phyloP scores from a whole-genome alignment of 2,797 vertebrate genomes.

The Zenarchopterus dispar region DNA sequence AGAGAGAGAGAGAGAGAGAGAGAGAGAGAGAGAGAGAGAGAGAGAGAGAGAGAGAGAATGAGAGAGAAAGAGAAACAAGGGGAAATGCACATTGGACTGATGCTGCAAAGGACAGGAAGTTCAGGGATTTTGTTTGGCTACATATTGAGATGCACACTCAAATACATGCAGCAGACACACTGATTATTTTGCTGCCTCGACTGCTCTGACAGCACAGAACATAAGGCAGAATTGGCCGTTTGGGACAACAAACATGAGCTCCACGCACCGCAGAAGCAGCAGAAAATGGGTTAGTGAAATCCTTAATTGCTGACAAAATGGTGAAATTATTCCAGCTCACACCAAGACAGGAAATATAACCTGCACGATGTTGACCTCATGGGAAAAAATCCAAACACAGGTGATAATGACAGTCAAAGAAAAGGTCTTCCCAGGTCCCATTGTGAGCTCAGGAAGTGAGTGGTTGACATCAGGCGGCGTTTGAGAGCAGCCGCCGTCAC shows the following conservation, averaged over 20 bases:
- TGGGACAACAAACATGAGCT: constrained; percentile 69
- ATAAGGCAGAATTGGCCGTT: constrained; percentile 77
- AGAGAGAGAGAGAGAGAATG: no score
- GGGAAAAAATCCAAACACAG: constrained; percentile 20
- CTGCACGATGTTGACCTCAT: constrained; percentile 17
- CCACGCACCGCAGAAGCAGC: constrained; percentile 53
- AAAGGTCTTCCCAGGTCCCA: constrained; percentile 28
- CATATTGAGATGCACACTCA: constrained; percentile 22
- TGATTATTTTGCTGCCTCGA: constrained; percentile 69
- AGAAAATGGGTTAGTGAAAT: constrained; percentile 65
- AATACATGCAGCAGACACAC: constrained; percentile 20
- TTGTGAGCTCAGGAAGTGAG: constrained; percentile 32
- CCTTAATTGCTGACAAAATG: constrained; percentile 78
- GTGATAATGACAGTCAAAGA: constrained; percentile 42
- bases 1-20: no score
- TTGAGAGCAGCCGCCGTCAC: constrained; percentile 33
- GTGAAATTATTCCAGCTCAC: constrained; percentile 56
- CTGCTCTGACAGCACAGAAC: constrained; percentile 66
- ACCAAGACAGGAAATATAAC: constrained; percentile 36
- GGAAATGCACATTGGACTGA: constrained; percentile 37
- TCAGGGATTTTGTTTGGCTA: constrained; percentile 20
- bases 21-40: no score
- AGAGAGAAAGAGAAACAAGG: neutral
- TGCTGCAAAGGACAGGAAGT: constrained; percentile 35
- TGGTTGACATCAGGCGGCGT: constrained; percentile 25